A percentile compares a stretch with the other conserved stretches of the same genome.
phyloP scores from a whole-genome alignment of 64 coral and sea anemone genomes.

The Stylophora pistillata region DNA sequence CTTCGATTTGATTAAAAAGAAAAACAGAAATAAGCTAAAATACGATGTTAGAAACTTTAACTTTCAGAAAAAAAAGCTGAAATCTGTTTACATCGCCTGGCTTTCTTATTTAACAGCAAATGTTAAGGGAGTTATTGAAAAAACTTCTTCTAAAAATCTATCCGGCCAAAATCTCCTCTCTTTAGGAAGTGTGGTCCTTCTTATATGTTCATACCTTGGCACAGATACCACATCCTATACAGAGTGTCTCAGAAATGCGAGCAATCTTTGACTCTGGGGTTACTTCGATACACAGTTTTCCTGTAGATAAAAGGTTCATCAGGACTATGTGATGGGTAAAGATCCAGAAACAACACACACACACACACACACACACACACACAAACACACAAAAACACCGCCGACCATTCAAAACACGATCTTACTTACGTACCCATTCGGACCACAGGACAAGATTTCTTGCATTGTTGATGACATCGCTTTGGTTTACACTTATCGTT shows the following conservation, averaged over 20 bases:
- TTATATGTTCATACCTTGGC: slow-evolving; percentile 67
- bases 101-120: too few relatives aligned
- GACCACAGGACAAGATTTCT: slow-evolving; percentile 92
- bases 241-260: slow-evolving; percentile 84
- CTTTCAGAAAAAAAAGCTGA: too few relatives aligned
- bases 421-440: slow-evolving; percentile 79
- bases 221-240: slow-evolving; percentile 99
- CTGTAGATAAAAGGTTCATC: slow-evolving; percentile 34
- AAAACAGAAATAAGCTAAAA: too few relatives aligned
- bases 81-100: too few relatives aligned
- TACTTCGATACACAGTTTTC: slow-evolving; percentile 98
- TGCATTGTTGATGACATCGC: slow-evolving; percentile 90
- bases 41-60: too few relatives aligned
- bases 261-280: slow-evolving; percentile 68
- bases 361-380: too few relatives aligned
- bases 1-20: too few relatives aligned
- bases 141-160: too few relatives aligned
- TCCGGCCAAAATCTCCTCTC: too few relatives aligned
- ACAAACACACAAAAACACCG: background rate
- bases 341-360: background rate
- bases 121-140: too few relatives aligned
- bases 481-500: slow-evolving; percentile 96
- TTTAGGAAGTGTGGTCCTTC: too few relatives aligned
- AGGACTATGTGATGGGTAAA: background rate
- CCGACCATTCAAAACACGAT: background rate